Conservation (phyloP, 2,113 vertebrate species). For the Callionymus lyra region DNA sequence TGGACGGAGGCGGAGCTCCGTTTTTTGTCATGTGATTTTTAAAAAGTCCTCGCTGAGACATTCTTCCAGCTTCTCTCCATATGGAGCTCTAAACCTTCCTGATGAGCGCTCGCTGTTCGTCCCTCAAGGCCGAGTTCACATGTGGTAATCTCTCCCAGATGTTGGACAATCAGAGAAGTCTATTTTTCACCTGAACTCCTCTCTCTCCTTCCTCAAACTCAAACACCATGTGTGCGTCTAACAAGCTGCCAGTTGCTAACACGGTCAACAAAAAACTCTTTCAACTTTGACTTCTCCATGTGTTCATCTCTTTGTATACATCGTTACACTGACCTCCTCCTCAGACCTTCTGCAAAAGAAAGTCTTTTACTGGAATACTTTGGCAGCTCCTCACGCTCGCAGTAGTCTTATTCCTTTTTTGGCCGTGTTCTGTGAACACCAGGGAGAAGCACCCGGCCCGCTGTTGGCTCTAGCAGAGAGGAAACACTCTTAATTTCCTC, state of each 20-base stretch:
- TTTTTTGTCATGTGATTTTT: too few relatives aligned
- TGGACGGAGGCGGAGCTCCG: too few relatives aligned
- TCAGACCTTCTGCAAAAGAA: constrained; percentile 27
- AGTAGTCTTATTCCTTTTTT: constrained; percentile 67
- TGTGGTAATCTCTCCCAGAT: constrained; percentile 61
- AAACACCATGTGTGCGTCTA: constrained; percentile 21
- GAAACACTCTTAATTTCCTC: constrained; percentile 52
- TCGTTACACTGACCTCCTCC: constrained; percentile 23
- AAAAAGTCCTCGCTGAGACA: too few relatives aligned
- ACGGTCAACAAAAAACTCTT: constrained; percentile 9
- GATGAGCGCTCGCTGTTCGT: constrained; percentile 27
- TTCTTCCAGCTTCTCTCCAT: too few relatives aligned
- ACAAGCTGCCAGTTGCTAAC: constrained; percentile 19
- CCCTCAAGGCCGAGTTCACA: constrained; percentile 38
- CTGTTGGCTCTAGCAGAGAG: constrained; percentile 42
- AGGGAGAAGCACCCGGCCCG: constrained; percentile 41
- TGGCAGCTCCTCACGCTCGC: constrained; percentile 51
- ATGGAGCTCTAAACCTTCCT: too few relatives aligned
- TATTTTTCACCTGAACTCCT: constrained; percentile 34
- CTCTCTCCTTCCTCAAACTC: constrained; percentile 14
- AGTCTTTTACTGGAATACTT: constrained; percentile 66
- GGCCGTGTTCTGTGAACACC: constrained; percentile 55
- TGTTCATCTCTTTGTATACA: constrained; percentile 12
- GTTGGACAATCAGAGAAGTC: constrained; percentile 49
- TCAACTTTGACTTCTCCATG: too few relatives aligned